Percentiles rank a stretch among this genome's conserved stretches.
Conservation (phyloP, 2,113 vertebrate genomes). For the Verasper variegatus region DNA sequence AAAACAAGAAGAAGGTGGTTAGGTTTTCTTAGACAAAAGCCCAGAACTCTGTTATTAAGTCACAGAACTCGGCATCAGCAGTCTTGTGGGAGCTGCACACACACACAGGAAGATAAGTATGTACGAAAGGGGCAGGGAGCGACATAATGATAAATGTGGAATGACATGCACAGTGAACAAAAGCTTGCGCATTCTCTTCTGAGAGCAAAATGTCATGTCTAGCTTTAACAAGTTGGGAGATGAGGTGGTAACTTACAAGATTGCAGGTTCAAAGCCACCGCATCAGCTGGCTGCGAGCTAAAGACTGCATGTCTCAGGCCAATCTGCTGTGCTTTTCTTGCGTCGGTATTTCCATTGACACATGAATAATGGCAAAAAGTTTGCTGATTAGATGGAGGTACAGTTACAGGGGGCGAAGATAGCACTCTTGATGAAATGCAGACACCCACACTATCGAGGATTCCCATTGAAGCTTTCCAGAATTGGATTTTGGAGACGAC, state of each 20-base stretch:
- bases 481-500: slow-evolving; percentile 44
- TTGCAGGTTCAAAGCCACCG: slow-evolving; percentile 31
- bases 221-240: not conserved
- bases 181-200: not conserved
- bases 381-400: not conserved
- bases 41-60: slow-evolving; percentile 41
- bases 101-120: slow-evolving; percentile 15
- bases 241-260: not conserved
- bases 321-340: slow-evolving; percentile 7
- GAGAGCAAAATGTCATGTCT: not conserved
- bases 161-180: slow-evolving; percentile 25
- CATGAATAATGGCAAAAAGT: slow-evolving; percentile 1
- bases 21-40: slow-evolving; percentile 23
- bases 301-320: slow-evolving; percentile 1
- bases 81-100: slow-evolving; percentile 11
- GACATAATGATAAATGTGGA: slow-evolving; percentile 43
- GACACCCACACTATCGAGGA: slow-evolving; percentile 1
- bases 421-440: slow-evolving; percentile 14
- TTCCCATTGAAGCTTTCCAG: slow-evolving; percentile 13
- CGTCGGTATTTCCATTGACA: not conserved
- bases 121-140: not conserved
- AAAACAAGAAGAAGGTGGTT: slow-evolving; percentile 15
- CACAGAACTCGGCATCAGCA: slow-evolving; percentile 22
- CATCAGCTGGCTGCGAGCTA: slow-evolving; percentile 10
- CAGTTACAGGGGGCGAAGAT: not conserved